Evolutionary conservation across 1,140 invertebrate genomes (phyloP).

Genomic region (Drosophila virilis): DNA sequence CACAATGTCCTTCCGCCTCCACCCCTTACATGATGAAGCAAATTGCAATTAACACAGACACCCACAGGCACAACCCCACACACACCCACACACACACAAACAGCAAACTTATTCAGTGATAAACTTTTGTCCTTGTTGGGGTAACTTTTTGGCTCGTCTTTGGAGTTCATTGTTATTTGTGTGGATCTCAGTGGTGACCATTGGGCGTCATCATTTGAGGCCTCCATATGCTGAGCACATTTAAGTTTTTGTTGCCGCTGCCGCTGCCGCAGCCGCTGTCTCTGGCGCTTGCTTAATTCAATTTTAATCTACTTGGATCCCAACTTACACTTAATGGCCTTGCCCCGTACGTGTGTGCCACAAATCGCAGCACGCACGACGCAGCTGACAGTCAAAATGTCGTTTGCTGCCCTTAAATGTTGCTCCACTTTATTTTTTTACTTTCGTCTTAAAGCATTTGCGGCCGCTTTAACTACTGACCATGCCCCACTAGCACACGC

Average conservation of each 20-base stretch:
- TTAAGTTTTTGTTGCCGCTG: constrained; percentile 5
- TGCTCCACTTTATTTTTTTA: neutral
- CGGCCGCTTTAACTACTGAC: constrained; percentile 4
- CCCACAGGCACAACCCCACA: neutral
- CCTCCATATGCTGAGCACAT: constrained; percentile 36
- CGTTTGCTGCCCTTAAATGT: constrained; percentile 1
- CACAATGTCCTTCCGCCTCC: constrained; percentile 21
- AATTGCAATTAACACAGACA: constrained; percentile 56
- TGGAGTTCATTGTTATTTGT: constrained; percentile 32
- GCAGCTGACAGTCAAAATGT: constrained; percentile 27
- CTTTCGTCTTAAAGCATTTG: constrained; percentile 8
- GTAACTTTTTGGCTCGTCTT: constrained; percentile 32
- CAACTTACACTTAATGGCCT: constrained; percentile 3
- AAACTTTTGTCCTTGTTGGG: constrained; percentile 38
- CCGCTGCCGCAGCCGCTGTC: constrained; percentile 5
- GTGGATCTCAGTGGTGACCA: neutral
- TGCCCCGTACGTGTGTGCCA: constrained; percentile 5
- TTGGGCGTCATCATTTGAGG: constrained; percentile 8
- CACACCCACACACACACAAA: neutral
- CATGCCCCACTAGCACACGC: neutral
- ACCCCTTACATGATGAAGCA: constrained; percentile 42
- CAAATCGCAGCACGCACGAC: constrained; percentile 33
- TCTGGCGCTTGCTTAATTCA: constrained; percentile 54
- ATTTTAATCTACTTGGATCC: constrained; percentile 60
- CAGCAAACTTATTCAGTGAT: constrained; percentile 2